These are phyloP conservation scores for Drosophila infuscata DNA, from an alignment of 2,888 invertebrate genomes.

Conservation along the genomic window DNA sequence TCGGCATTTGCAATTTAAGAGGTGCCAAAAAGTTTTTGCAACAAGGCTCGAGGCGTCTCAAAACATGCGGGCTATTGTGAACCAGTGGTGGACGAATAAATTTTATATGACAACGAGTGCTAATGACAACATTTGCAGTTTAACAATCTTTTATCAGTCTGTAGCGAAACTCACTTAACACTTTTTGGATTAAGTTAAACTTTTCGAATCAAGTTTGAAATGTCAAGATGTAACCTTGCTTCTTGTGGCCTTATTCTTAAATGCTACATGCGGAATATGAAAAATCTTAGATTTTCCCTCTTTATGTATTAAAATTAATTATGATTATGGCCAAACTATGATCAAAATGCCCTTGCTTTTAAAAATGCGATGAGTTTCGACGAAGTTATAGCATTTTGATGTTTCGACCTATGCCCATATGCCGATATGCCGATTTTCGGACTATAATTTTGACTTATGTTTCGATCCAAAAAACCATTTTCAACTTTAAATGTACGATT, in stretches of 20 bases:
- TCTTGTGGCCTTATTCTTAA: not conserved
- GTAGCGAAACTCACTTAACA: not conserved
- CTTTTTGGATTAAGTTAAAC: not conserved
- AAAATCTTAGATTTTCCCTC: too few species aligned
- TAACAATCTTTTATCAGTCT: not conserved
- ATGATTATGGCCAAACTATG: too few species aligned
- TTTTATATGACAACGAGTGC: constrained; percentile 22
- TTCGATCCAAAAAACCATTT: too few species aligned
- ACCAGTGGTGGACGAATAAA: constrained; percentile 7
- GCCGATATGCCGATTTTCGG: too few species aligned
- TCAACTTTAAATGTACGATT: too few species aligned
- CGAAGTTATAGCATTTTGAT: too few species aligned
- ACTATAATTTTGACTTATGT: too few species aligned
- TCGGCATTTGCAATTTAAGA: constrained; percentile 31
- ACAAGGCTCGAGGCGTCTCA: constrained; percentile 10
- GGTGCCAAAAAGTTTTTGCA: constrained; percentile 29
- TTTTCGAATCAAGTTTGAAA: not conserved
- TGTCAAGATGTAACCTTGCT: not conserved
- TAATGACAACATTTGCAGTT: constrained; percentile 7
- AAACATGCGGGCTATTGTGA: constrained; percentile 14
- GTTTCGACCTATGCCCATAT: too few species aligned
- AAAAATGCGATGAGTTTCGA: too few species aligned
- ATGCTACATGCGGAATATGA: not conserved
- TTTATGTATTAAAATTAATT: too few species aligned
- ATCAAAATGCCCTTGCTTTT: too few species aligned